A percentile compares a stretch with the other conserved stretches of the same genome.
phyloP scores from a whole-genome alignment of 2,797 vertebrate genomes.

The Phrynocephalus vlangalii region DNA sequence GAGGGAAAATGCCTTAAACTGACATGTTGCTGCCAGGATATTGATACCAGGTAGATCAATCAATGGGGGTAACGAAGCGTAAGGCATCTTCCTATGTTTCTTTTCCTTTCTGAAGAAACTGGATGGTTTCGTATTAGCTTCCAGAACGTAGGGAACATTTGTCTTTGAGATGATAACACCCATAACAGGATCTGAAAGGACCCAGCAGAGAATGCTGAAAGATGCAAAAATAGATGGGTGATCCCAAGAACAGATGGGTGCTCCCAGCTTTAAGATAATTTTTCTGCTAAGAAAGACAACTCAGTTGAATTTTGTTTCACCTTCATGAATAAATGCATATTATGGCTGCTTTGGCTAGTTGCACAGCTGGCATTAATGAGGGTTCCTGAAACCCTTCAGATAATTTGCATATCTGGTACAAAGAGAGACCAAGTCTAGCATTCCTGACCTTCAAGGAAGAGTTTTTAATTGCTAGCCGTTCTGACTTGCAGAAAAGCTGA shows the following conservation, averaged over 20 bases:
- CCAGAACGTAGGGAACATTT: not conserved
- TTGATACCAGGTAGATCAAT: not conserved
- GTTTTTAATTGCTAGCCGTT: not conserved
- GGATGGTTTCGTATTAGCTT: not conserved
- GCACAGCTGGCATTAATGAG: not conserved
- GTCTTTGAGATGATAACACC: not conserved
- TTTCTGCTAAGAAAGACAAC: not conserved
- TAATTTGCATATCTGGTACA: not conserved
- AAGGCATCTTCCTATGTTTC: not conserved
- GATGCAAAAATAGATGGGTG: not conserved
- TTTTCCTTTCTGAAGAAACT: not conserved
- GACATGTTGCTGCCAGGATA: not conserved
- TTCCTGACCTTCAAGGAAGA: not conserved
- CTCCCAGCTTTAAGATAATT: not conserved
- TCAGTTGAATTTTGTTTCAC: not conserved
- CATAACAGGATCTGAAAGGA: not conserved
- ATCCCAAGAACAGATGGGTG: not conserved
- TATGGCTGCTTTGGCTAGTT: not conserved
- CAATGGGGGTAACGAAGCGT: not conserved
- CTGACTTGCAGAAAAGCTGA: not conserved
- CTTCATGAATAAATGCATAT: constrained; percentile 12
- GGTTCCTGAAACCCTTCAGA: not conserved
- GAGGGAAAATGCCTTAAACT: not conserved
- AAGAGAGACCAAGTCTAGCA: constrained; percentile 2
- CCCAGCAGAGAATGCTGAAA: not conserved